Evolutionary conservation across 2,888 invertebrate genomes (phyloP), one percentile per base, ranked within the genome.

Genomic region (Erpobdella octoculata): DNA sequence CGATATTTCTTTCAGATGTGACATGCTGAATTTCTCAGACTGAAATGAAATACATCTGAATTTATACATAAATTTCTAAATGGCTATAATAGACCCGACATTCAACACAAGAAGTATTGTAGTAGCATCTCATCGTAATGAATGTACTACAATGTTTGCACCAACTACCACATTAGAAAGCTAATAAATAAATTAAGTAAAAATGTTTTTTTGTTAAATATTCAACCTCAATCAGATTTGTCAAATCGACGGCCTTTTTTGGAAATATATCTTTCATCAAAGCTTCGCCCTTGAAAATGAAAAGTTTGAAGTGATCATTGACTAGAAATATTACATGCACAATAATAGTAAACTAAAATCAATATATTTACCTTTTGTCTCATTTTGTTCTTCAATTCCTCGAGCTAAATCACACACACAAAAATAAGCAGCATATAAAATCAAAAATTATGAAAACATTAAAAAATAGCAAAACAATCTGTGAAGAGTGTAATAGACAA

Each of bases 221-320:
- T 69, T 74, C 70, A 76, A 83, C 84, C 78, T 91, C 90, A 78
- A 95, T 85, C 73, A 94, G 85, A 77, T 90, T 90, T 85, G 94
- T 93, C 74, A 95, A 86, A 81, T 90, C 90, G 8, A 93, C 89
- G 78, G 95, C 94, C 84, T 93, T 94, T 80, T 91, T 90, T 12
- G 96, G 95, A 83, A 95, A 94, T 65, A 90, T 91, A 83, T 90
- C 90, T 73, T 92, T 87, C 73, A 95, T 90, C 74, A 95, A 85
- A 77, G 89, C 88, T 82, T 95, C 95, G 41, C 80, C 81, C 81
- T 83, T 1, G 8, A 64, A 33, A 64, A 9, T 33, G 9, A 25
- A 33, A 64, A 8, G n/a, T 59, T 12, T 21, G 28, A 59, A 28
- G 28, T 2, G 2, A n/a, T n/a, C n/a, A n/a, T n/a, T n/a, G n/a